phyloP scores from a whole-genome alignment of 2,797 vertebrate genomes.

The Hyperoplus lanceolatus region DNA sequence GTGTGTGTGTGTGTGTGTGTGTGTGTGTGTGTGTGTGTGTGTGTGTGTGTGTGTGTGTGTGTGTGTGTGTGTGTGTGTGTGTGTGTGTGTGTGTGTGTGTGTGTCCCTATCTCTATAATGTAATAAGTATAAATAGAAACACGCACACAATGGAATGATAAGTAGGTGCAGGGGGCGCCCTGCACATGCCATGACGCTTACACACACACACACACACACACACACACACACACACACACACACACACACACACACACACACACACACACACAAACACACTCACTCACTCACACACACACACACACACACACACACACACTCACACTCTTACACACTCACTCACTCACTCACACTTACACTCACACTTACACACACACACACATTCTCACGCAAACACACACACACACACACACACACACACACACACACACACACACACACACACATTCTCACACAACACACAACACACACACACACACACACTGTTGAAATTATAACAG shows the following conservation, averaged over 20 bases:
- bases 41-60: too few relatives aligned
- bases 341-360: too few relatives aligned
- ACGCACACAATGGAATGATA: conserved; percentile 16
- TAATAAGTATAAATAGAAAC: conserved; percentile 23
- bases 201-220: too few relatives aligned
- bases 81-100: conserved; percentile 3
- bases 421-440: conserved; percentile 1
- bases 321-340: too few relatives aligned
- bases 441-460: background rate
- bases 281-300: background rate
- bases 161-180: conserved; percentile 2
- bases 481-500: background rate
- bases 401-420: background rate
- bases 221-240: too few relatives aligned
- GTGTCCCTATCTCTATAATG: background rate
- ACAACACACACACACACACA: background rate
- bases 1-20: too few relatives aligned
- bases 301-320: background rate
- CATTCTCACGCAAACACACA: too few relatives aligned
- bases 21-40: too few relatives aligned
- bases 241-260: too few relatives aligned
- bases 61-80: too few relatives aligned
- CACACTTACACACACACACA: background rate
- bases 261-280: background rate
- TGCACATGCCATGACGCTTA: conserved; percentile 6